Evolutionary conservation across 37 sponge, comb jelly and placozoan genomes (phyloP).

Genomic region (Bolinopsis microptera): DNA sequence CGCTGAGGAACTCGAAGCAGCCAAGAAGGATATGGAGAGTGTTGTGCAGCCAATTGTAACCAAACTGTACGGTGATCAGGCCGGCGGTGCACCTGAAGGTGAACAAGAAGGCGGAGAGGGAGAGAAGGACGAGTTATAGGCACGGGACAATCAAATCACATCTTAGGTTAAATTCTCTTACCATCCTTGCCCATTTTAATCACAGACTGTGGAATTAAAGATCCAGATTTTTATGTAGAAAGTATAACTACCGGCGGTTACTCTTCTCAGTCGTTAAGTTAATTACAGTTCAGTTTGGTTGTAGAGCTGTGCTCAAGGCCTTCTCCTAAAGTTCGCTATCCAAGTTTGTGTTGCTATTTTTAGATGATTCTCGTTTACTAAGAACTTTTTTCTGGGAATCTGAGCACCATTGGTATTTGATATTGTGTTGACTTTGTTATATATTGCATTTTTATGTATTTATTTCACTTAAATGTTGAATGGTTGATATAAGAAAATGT

Average conservation of each 20-base stretch:
- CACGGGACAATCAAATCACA: background rate
- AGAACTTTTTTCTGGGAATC: background rate
- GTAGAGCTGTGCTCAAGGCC: background rate
- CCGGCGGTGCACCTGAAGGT: slow-evolving; percentile 42
- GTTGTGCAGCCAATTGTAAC: slow-evolving; percentile 91
- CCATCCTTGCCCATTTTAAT: background rate
- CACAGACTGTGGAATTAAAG: slow-evolving; percentile 37
- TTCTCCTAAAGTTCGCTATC: background rate
- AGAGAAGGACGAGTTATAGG: slow-evolving; percentile 65
- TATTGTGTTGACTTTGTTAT: slow-evolving; percentile 51
- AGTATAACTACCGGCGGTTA: too few relatives aligned
- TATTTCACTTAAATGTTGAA: slow-evolving; percentile 64
- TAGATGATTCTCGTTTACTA: background rate
- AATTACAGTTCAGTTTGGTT: background rate
- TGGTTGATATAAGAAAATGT: background rate
- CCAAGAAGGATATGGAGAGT: slow-evolving; percentile 96
- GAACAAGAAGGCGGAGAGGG: slow-evolving; percentile 1
- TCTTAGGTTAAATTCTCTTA: background rate
- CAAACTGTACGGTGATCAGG: slow-evolving; percentile 85
- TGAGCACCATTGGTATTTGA: background rate
- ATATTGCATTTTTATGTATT: slow-evolving; percentile 67
- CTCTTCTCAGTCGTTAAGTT: background rate
- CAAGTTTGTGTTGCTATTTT: background rate
- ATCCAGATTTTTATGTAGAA: slow-evolving; percentile 54
- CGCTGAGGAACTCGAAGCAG: slow-evolving; percentile 78